These are phyloP conservation scores for Acipenser ruthenus DNA, from an alignment of 2,797 vertebrate genomes.

Conservation along the genomic window DNA sequence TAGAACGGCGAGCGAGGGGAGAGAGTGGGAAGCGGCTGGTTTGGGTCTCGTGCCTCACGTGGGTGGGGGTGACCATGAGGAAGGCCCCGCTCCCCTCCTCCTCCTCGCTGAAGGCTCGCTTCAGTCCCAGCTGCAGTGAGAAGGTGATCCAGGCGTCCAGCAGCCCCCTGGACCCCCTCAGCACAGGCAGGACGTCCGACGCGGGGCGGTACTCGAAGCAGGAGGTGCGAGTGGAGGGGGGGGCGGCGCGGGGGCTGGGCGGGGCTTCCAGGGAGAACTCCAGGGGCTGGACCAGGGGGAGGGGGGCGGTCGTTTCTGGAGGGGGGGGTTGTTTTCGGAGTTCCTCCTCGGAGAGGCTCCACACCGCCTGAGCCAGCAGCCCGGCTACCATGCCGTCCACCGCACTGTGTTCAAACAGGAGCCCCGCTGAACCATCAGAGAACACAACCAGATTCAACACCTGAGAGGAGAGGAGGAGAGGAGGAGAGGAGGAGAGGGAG, in stretches of 20 bases:
- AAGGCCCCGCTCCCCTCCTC: constrained; percentile 29
- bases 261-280: too few species aligned
- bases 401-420: constrained; percentile 64
- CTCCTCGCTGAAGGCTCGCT: constrained; percentile 51
- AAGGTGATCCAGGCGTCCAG: constrained; percentile 70
- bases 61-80: constrained; percentile 64
- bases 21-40: neutral
- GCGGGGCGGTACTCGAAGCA: too few species aligned
- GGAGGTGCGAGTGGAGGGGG: too few species aligned
- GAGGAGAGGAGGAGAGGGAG: too few species aligned
- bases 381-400: constrained; percentile 66
- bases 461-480: too few species aligned
- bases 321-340: too few species aligned
- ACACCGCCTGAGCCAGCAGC: constrained; percentile 52
- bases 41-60: constrained; percentile 18
- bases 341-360: constrained; percentile 48
- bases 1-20: neutral
- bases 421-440: constrained; percentile 56
- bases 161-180: constrained; percentile 54
- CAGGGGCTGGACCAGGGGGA: too few species aligned
- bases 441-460: too few species aligned
- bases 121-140: constrained; percentile 62
- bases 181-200: too few species aligned
- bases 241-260: too few species aligned
- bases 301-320: too few species aligned